Evolutionary conservation across 1,140 invertebrate species (phyloP), one percentile per base, ranked within the genome.

Genomic region (Oedothorax gibbosus): DNA sequence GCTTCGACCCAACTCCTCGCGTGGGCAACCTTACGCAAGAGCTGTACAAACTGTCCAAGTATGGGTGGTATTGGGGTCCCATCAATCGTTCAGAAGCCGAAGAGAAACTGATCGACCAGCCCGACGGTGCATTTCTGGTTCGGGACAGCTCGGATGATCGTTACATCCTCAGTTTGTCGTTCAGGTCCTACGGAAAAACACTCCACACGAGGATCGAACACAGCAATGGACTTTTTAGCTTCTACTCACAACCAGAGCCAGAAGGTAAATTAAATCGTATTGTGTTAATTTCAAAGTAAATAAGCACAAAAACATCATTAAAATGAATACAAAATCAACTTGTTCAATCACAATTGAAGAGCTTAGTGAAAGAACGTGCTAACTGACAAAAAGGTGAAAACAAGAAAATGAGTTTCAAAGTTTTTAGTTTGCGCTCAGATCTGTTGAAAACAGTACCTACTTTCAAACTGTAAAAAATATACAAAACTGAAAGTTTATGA

Each of bases 71-170:
- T 87, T 94, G 93, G 93, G 93, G 93, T 35, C 92, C 92, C 54
- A 91, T 93, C 76, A 93, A 92, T 11, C 89, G 93, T 49, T 90
- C 91, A 65, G 92, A 93, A 89, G 93, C 93, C 35, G 93, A 93
- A 88, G 91, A 92, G 82, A 93, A 93, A 88, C 88, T 94, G 18
- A 89, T 91, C n/a, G 92, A 93, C 82, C 93, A 94, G 88, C 93
- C 94, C 50, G 94, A 95, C 89, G 95, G 95, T 80, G 93, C 94
- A 81, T 96, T 96, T 90, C 90, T 96, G 64, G 94, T 96, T 9
- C 91, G 94, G 20, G 94, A 95, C 89, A 95, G 94, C 12, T 93
- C 93, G 2, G 94, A 94, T 82, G 92, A 94, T 87, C 92, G 92
- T 87, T 93, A 94, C 88, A 90, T 94, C 62, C 91, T 95, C 65